These are phyloP conservation scores for Campylorhamphus procurvoides DNA, from an alignment of 2,113 vertebrate species.

Conservation along the genomic window DNA sequence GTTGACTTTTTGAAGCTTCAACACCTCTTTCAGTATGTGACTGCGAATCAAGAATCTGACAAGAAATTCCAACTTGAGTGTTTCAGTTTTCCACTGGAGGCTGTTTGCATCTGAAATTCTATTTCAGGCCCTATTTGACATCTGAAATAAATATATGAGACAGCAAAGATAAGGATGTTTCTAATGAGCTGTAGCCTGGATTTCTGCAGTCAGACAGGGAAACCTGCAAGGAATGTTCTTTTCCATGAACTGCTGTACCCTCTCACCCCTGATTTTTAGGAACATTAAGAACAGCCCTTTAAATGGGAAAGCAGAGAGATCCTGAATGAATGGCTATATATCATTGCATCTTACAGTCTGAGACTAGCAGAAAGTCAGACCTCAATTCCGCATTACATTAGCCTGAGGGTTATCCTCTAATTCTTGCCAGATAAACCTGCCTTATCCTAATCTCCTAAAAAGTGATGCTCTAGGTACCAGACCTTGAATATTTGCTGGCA, in stretches of 20 bases:
- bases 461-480: background rate
- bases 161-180: background rate
- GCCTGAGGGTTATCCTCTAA: background rate
- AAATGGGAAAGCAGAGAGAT: background rate
- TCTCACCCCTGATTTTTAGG: background rate
- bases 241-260: background rate
- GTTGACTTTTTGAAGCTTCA: background rate
- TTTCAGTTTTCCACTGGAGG: background rate
- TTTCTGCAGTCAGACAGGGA: background rate
- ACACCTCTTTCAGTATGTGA: background rate
- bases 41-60: background rate
- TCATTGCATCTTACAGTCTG: background rate
- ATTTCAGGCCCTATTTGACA: background rate
- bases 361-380: background rate
- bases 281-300: background rate
- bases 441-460: background rate
- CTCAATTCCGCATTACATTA: background rate
- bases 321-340: too few relatives aligned
- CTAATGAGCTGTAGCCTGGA: background rate
- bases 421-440: accelerated
- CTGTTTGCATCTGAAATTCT: background rate
- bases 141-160: background rate
- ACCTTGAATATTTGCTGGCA: background rate
- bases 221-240: background rate
- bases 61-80: background rate